Conservation (phyloP, 2,113 vertebrate species). For the Phrynosoma blainvillii region DNA sequence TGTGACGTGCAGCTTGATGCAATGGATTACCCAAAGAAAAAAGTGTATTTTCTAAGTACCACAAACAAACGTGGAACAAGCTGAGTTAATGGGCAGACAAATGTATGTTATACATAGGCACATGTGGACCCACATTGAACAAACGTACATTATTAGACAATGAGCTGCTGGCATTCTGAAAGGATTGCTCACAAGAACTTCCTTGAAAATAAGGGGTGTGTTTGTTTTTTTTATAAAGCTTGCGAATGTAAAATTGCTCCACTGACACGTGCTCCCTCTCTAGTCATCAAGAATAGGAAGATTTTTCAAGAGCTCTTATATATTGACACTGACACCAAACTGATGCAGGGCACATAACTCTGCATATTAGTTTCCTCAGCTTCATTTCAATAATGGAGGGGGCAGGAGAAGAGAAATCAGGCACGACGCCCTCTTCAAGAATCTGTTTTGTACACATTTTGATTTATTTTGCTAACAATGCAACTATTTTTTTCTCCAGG, state of each 20-base stretch:
- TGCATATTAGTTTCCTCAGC: background rate
- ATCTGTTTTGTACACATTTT: background rate
- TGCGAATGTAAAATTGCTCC: constrained; percentile 38
- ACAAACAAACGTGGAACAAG: constrained; percentile 60
- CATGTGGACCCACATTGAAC: background rate
- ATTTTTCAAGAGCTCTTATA: background rate
- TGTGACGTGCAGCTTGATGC: constrained; percentile 54
- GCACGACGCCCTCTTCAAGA: background rate
- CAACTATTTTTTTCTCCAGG: background rate
- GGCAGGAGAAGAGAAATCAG: background rate
- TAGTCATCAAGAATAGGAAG: background rate
- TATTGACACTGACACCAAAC: background rate
- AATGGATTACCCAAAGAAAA: constrained; percentile 37
- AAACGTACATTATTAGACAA: constrained; percentile 53
- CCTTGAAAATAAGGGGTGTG: fast-evolving
- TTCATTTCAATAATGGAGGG: background rate
- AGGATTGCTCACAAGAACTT: constrained; percentile 50
- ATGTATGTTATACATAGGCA: no score
- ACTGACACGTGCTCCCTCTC: constrained; percentile 19
- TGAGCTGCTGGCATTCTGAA: constrained; percentile 41
- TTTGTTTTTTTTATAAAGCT: background rate
- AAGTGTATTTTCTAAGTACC: constrained; percentile 62
- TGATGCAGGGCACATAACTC: background rate
- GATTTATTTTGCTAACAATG: background rate
- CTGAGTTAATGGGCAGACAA: constrained; percentile 28